Conservation (phyloP, 2,113 vertebrate species). For the Nothocercus julius region DNA sequence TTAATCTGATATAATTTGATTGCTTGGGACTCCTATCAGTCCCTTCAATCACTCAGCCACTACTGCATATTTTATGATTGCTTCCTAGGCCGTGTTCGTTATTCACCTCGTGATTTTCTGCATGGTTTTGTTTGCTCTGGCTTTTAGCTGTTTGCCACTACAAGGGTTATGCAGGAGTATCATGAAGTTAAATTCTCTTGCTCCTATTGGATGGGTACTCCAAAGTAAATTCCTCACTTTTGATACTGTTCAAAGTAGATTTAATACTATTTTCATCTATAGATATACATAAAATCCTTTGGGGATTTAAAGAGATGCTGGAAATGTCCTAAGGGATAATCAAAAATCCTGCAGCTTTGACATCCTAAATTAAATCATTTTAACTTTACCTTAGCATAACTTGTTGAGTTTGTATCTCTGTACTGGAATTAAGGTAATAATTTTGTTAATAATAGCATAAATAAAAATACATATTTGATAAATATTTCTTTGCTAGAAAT, state of each 20-base stretch:
- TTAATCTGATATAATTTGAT: not conserved
- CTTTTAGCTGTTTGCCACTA: not conserved
- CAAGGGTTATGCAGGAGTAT: not conserved
- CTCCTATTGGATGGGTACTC: not conserved
- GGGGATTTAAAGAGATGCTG: not conserved
- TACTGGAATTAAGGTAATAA: not conserved
- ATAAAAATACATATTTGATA: not conserved
- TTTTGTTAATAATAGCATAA: not conserved
- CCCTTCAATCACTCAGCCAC: not conserved
- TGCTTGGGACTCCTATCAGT: not conserved
- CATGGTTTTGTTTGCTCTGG: not conserved
- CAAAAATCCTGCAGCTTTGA: not conserved
- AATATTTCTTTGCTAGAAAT: not conserved
- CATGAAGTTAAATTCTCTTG: not conserved
- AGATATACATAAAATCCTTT: not conserved
- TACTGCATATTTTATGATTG: not conserved
- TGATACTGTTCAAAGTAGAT: not conserved
- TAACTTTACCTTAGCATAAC: not conserved
- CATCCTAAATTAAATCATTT: not conserved
- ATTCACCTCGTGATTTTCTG: not conserved
- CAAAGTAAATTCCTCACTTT: not conserved
- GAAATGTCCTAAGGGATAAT: not conserved
- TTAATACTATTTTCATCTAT: not conserved
- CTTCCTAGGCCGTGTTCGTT: not conserved
- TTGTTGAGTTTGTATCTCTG: not conserved